Conservation (phyloP, 2,888 invertebrate species). For the Liopterus haemorrhoidalis region DNA sequence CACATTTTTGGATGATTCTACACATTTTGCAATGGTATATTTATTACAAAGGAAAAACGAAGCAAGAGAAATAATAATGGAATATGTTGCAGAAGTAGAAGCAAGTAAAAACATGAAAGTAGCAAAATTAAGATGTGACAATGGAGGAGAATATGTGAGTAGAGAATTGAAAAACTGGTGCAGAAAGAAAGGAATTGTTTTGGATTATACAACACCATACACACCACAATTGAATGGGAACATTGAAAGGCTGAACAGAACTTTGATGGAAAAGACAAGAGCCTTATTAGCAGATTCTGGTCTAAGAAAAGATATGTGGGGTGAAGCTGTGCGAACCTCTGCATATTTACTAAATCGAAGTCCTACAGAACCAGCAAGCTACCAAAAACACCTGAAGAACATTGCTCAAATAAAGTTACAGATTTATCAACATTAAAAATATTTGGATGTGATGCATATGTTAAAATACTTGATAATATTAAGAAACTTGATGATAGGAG, state of each 20-base stretch:
- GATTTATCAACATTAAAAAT: constrained; percentile 29
- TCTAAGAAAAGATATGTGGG: constrained; percentile 31
- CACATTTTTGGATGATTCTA: constrained; percentile 39
- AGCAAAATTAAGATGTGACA: constrained; percentile 16
- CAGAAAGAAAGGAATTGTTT: constrained; percentile 26
- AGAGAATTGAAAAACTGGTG: constrained; percentile 21
- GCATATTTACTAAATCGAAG: constrained; percentile 29
- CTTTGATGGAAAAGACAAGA: constrained; percentile 28
- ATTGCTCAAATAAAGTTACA: constrained; percentile 29
- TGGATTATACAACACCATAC: constrained; percentile 27
- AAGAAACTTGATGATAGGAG: constrained; percentile 31
- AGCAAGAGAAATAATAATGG: constrained; percentile 13
- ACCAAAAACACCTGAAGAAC: constrained; percentile 30
- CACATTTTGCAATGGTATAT: constrained; percentile 38
- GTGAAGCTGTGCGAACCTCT: constrained; percentile 25
- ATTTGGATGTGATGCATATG: constrained; percentile 30
- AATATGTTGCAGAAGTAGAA: constrained; percentile 8
- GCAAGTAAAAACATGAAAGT: not conserved
- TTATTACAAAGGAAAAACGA: constrained; percentile 29
- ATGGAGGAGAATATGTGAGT: constrained; percentile 17
- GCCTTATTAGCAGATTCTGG: constrained; percentile 30
- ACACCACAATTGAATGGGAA: constrained; percentile 32
- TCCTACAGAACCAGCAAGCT: constrained; percentile 20
- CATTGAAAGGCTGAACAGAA: constrained; percentile 29
- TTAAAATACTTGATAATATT: constrained; percentile 19